A percentile compares a stretch with the other conserved stretches of the same genome.
Conservation (phyloP, 1,140 invertebrate species). For the Rhopalosiphum padi region DNA sequence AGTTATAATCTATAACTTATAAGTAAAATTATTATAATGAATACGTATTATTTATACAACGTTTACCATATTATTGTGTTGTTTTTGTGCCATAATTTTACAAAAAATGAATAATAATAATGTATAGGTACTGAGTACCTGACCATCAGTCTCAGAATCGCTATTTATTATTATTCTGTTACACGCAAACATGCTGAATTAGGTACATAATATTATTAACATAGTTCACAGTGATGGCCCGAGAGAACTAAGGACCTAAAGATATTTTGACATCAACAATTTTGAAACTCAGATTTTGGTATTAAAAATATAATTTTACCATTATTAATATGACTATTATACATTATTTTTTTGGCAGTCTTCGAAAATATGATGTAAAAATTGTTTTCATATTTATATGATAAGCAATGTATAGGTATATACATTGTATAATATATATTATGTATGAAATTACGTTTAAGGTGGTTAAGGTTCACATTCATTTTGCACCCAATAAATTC, state of each 20-base stretch:
- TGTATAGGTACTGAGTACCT: background rate
- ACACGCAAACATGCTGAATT: background rate
- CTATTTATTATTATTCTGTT: background rate
- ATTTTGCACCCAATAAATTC: background rate
- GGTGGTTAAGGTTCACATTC: background rate
- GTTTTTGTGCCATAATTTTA: too few species aligned
- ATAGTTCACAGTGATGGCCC: background rate
- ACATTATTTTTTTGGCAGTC: background rate
- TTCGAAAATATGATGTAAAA: background rate
- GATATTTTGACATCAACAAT: background rate
- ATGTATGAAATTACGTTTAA: background rate
- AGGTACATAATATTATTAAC: background rate
- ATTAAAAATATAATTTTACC: background rate
- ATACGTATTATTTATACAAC: background rate
- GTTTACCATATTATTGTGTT: background rate
- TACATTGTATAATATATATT: too few species aligned
- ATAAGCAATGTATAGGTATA: too few species aligned
- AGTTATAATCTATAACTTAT: too few species aligned
- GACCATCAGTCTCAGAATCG: background rate
- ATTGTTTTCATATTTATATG: too few species aligned
- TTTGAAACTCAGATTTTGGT: background rate
- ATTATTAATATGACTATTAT: background rate
- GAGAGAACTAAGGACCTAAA: background rate
- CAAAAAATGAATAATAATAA: too few species aligned
- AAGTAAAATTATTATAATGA: background rate